phyloP scores from a whole-genome alignment of 2,113 vertebrate species.

The Paramormyrops kingsleyae region DNA sequence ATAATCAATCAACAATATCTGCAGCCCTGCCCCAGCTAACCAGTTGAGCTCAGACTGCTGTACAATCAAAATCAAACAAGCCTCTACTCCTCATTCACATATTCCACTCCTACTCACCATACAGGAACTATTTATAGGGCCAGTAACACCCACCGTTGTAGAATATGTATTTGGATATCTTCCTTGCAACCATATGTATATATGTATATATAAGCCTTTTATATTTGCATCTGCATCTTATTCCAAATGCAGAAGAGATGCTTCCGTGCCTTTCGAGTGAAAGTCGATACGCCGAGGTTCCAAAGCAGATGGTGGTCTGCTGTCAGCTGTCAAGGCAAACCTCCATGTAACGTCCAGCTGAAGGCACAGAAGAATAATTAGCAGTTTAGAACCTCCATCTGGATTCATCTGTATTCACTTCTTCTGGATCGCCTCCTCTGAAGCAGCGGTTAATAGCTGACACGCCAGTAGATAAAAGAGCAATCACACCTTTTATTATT shows the following conservation, averaged over 20 bases:
- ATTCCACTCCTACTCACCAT: background rate
- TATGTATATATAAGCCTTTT: background rate
- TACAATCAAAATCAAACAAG: background rate
- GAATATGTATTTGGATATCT: background rate
- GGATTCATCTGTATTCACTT: background rate
- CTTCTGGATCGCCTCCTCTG: background rate
- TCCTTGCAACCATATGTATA: background rate
- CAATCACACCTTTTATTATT: background rate
- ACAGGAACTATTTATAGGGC: background rate
- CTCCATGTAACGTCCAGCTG: background rate
- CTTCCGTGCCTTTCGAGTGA: background rate
- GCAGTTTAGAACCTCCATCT: slow-evolving; percentile 1
- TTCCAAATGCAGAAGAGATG: background rate
- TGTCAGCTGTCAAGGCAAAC: background rate
- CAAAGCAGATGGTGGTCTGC: background rate
- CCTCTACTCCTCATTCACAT: background rate
- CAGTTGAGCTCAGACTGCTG: background rate
- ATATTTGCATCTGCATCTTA: background rate
- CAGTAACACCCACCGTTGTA: background rate
- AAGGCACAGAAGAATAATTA: slow-evolving; percentile 7
- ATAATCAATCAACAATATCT: background rate
- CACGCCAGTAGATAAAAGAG: background rate
- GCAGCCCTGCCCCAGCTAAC: background rate
- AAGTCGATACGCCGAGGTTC: background rate
- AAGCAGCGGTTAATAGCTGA: background rate